phyloP scores from a whole-genome alignment of 1,140 invertebrate species.

The Zaprionus camerounensis region DNA sequence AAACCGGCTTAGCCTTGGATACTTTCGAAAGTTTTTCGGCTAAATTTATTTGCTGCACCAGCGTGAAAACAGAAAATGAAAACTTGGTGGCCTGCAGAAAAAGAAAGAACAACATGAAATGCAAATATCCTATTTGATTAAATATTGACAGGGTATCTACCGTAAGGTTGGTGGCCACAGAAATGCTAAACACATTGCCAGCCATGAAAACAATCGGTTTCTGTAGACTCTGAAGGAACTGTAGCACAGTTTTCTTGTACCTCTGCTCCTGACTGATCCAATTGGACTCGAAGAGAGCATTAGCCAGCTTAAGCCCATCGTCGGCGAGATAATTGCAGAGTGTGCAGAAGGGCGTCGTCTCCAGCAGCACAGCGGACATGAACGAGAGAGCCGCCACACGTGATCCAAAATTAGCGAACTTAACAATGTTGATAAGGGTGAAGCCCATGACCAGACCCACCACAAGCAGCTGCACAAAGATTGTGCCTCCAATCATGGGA shows the following conservation, averaged over 20 bases:
- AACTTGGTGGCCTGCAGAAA: conserved; percentile 61
- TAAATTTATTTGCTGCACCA: conserved; percentile 69
- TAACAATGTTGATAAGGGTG: conserved; percentile 66
- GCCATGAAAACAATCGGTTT: conserved; percentile 68
- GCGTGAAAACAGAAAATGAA: conserved; percentile 68
- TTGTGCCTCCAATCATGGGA: conserved; percentile 66
- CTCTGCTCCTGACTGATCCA: conserved; percentile 57
- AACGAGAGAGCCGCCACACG: conserved; percentile 60
- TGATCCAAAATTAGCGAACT: conserved; percentile 59
- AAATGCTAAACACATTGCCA: conserved; percentile 61
- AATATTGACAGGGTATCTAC: conserved; percentile 28
- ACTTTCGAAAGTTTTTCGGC: conserved; percentile 54
- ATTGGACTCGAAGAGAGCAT: conserved; percentile 64
- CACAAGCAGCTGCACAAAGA: conserved; percentile 70
- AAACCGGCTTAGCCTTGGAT: conserved; percentile 6
- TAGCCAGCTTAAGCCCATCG: conserved; percentile 51
- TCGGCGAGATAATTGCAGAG: conserved; percentile 66
- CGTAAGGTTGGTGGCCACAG: conserved; percentile 67
- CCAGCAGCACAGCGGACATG: conserved; percentile 55
- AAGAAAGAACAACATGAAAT: not conserved
- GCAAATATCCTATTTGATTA: not conserved
- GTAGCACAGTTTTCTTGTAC: conserved; percentile 55
- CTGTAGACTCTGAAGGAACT: conserved; percentile 62
- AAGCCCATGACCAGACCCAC: conserved; percentile 64
- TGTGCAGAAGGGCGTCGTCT: conserved; percentile 68